Evolutionary conservation across 2,797 vertebrate species (phyloP).

Genomic region (Luscinia luscinia): DNA sequence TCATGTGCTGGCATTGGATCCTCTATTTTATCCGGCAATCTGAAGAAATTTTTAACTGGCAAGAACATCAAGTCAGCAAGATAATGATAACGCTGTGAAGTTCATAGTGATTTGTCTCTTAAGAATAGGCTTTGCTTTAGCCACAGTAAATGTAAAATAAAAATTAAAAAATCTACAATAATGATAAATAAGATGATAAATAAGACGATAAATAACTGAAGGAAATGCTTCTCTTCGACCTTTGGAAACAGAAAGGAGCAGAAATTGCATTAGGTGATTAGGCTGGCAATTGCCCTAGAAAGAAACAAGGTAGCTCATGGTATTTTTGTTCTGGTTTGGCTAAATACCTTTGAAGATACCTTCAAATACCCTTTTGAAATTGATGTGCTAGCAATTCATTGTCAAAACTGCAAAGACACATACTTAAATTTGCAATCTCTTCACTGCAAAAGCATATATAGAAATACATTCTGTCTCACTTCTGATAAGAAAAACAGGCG

Average conservation of each 20-base stretch:
- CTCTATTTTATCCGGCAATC: not conserved
- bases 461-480: not conserved
- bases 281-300: not conserved
- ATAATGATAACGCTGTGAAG: not conserved
- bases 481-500: not conserved
- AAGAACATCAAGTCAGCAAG: not conserved
- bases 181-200: not conserved
- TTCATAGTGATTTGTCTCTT: not conserved
- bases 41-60: not conserved
- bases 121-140: not conserved
- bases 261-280: not conserved
- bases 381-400: not conserved
- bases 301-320: not conserved
- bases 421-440: not conserved
- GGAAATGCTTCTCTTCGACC: not conserved
- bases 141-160: not conserved
- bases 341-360: not conserved
- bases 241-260: not conserved
- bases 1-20: accelerated
- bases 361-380: not conserved
- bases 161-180: not conserved
- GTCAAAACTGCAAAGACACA: not conserved
- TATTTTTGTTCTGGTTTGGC: not conserved
- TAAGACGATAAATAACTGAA: not conserved
- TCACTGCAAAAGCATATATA: not conserved